Evolutionary conservation across 1,140 invertebrate genomes (phyloP), one percentile per base, ranked within the genome.

Genomic region (Drosophila lacertosa): DNA sequence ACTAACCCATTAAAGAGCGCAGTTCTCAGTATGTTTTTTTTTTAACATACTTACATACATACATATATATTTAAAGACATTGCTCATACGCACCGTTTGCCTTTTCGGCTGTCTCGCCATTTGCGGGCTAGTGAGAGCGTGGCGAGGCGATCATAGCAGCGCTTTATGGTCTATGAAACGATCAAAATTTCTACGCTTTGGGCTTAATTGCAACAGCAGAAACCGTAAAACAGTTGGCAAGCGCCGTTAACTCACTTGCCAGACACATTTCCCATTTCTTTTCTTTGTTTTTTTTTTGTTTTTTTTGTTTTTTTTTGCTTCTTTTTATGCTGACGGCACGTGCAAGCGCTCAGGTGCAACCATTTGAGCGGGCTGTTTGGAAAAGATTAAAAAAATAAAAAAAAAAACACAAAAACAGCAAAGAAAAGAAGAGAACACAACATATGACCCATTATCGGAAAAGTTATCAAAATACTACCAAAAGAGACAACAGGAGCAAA

Each of bases 71-170:
- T 42, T 51, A 64, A 54, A 74, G 33, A 32, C 50, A 71, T 86
- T 86, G 70, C 81, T 86, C 77, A 86, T 86, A 88, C 81, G 81
- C 81, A 80, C 73, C 63, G 82, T 86, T 84, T 73, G 42, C 72
- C 72, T 39, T 29, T 57, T 32, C 13, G 40, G 29, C 42, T 57
- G 67, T 35, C 39, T 53, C 37, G 35, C 59, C 35, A 58, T 44
- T 40, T 64, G 65, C 37, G 39, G 20, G 62, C 33, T 22, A 59
- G 55, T 51, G 35, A 70, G 67, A 65, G 68, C 68, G 63, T 71
- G 26, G 53, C 54, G 54, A 55, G 71, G 53, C 54, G 54, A 55
- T 65, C 48, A 37, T 9, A 29, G 26, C 6, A 29, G 55, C 24
- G 72, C 65, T 83, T 83, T 82, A 83, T 83, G 79, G 79, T 83